These are phyloP conservation scores for Pyrrhura leucotis DNA, from an alignment of 2,797 vertebrate genomes.

Conservation along the genomic window DNA sequence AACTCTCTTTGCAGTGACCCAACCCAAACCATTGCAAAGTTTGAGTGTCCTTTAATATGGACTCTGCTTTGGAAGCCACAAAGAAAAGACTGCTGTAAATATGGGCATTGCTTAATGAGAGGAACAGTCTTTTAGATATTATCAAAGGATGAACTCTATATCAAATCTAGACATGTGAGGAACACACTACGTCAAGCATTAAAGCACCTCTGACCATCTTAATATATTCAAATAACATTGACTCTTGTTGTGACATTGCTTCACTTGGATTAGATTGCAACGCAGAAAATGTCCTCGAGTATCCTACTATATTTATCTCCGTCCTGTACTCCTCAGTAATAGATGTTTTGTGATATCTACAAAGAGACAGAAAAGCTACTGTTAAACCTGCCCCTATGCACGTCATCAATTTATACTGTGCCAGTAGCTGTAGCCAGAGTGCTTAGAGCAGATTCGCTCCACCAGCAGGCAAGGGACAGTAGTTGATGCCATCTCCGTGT, in stretches of 20 bases:
- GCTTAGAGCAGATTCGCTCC: rapidly evolving
- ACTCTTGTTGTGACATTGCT: not conserved
- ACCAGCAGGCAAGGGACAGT: not conserved
- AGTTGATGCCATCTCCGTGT: not conserved
- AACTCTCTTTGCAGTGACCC: not conserved
- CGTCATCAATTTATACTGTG: too few relatives aligned
- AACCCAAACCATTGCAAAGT: not conserved
- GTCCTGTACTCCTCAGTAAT: not conserved
- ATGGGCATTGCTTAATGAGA: not conserved
- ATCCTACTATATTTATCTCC: not conserved
- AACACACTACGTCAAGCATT: not conserved
- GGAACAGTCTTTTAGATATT: not conserved
- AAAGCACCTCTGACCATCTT: not conserved
- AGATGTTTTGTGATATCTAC: not conserved
- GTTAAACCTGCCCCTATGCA: not conserved
- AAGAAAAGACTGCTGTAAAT: not conserved
- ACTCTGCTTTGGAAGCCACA: not conserved
- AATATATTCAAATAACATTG: not conserved
- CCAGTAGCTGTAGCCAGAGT: not conserved
- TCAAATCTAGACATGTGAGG: not conserved
- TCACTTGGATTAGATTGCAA: not conserved
- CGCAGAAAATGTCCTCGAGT: not conserved
- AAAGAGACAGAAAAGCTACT: not conserved
- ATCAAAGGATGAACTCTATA: not conserved
- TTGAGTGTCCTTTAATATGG: rapidly evolving